phyloP scores from a whole-genome alignment of 2,113 vertebrate genomes.

The Tychaedon coryphoeus region DNA sequence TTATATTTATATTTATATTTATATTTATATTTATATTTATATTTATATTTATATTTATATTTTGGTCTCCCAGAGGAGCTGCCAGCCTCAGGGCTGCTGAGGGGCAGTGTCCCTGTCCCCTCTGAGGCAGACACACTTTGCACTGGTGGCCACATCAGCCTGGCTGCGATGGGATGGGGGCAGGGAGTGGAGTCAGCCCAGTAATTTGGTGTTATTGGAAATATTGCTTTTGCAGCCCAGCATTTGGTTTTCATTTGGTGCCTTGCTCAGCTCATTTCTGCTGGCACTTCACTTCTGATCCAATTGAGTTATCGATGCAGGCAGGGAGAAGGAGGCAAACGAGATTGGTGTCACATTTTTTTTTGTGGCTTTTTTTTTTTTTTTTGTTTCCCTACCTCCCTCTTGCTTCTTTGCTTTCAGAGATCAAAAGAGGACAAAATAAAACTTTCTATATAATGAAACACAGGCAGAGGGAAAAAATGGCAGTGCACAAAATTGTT shows the following conservation, averaged over 20 bases:
- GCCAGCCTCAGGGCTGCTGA: not conserved
- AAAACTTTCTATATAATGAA: slow-evolving; percentile 65
- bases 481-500: slow-evolving; percentile 68
- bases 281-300: slow-evolving; percentile 32
- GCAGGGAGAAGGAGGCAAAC: slow-evolving; percentile 27
- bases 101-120: not conserved
- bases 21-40: not conserved
- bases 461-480: slow-evolving; percentile 58
- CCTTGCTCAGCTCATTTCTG: slow-evolving; percentile 25
- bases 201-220: slow-evolving; percentile 21
- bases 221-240: slow-evolving; percentile 15
- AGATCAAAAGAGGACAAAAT: slow-evolving; percentile 71
- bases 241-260: slow-evolving; percentile 58
- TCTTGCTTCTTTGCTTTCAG: slow-evolving; percentile 58
- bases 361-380: not conserved
- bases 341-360: slow-evolving; percentile 50
- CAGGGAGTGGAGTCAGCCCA: not conserved
- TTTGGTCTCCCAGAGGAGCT: not conserved
- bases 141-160: not conserved
- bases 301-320: slow-evolving; percentile 55
- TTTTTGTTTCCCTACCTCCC: not conserved
- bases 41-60: not conserved
- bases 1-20: not conserved
- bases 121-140: not conserved
- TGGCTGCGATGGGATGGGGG: not conserved